phyloP scores from a whole-genome alignment of 1,140 invertebrate species.

The Macrobrachium rosenbergii region DNA sequence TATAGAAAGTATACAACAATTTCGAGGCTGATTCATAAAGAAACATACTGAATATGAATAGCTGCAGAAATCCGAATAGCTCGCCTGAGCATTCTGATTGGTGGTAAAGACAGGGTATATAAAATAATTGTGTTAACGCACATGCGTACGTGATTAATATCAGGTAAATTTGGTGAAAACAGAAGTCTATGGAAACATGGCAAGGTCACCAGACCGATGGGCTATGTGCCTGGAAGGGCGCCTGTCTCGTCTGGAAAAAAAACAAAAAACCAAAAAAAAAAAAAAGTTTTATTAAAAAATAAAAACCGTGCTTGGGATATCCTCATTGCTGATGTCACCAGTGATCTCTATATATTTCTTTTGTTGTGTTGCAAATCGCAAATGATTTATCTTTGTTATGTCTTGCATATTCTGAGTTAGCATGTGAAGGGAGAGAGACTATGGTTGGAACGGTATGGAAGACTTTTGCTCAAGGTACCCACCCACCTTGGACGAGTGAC shows the following conservation, averaged over 20 bases:
- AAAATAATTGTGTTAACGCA: slow-evolving; percentile 6
- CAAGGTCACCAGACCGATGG: no score
- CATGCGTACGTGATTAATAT: not conserved
- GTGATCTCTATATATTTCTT: slow-evolving; percentile 54
- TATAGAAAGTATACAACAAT: slow-evolving; percentile 5
- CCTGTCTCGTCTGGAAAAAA: slow-evolving; percentile 9
- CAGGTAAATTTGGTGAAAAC: not conserved
- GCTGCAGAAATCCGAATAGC: not conserved
- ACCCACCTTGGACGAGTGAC: no score
- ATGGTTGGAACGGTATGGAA: not conserved
- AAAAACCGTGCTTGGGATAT: not conserved
- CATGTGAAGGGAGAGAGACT: slow-evolving; percentile 18
- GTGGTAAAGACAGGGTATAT: slow-evolving; percentile 54
- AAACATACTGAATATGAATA: not conserved
- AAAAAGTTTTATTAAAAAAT: slow-evolving; percentile 23
- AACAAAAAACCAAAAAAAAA: slow-evolving; percentile 16
- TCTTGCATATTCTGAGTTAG: slow-evolving; percentile 48
- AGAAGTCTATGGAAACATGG: no score
- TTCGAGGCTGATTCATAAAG: not conserved
- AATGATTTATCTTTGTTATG: slow-evolving; percentile 56
- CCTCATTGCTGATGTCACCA: slow-evolving; percentile 49
- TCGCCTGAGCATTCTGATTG: slow-evolving; percentile 21
- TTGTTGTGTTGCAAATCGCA: slow-evolving; percentile 57
- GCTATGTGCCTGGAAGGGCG: no score
- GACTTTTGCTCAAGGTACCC: not conserved